Evolutionary conservation across 1,140 invertebrate species (phyloP).

Genomic region (Dreissena polymorpha): DNA sequence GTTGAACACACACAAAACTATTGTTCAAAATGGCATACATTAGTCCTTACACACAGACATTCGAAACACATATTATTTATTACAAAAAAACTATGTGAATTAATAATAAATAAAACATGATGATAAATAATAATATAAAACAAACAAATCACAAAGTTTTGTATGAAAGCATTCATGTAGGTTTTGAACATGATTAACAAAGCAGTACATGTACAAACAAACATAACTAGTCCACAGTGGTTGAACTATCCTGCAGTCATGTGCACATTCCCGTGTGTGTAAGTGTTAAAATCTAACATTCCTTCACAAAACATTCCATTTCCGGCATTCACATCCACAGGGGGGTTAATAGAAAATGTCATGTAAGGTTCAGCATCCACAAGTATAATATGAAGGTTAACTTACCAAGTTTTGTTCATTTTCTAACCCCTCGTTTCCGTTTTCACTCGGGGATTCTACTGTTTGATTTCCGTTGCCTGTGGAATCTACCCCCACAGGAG

Average conservation of each 20-base stretch:
- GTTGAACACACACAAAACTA: no score
- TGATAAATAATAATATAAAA: conserved; percentile 2
- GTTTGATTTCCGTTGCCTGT: conserved; percentile 33
- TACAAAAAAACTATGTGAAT: no score
- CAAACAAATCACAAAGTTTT: conserved; percentile 7
- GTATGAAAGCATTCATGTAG: conserved; percentile 8
- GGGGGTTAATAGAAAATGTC: no score
- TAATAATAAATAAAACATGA: background rate
- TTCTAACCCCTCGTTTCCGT: conserved; percentile 44
- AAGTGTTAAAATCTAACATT: background rate
- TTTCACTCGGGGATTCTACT: conserved; percentile 27
- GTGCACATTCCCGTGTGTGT: background rate
- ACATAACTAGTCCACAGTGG: background rate
- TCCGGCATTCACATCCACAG: background rate
- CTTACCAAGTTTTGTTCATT: conserved; percentile 56
- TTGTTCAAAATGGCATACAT: no score
- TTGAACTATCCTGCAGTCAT: background rate
- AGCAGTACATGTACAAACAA: background rate
- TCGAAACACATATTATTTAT: no score
- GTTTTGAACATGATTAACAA: no score
- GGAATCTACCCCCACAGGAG: conserved; percentile 31
- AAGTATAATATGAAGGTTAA: conserved; percentile 10
- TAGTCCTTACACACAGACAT: no score
- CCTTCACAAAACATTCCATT: background rate
- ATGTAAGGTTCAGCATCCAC: no score